Base-by-base conservation (phyloP, 2,888 invertebrate genomes). In the Dermolepida albohirtum region DNA sequence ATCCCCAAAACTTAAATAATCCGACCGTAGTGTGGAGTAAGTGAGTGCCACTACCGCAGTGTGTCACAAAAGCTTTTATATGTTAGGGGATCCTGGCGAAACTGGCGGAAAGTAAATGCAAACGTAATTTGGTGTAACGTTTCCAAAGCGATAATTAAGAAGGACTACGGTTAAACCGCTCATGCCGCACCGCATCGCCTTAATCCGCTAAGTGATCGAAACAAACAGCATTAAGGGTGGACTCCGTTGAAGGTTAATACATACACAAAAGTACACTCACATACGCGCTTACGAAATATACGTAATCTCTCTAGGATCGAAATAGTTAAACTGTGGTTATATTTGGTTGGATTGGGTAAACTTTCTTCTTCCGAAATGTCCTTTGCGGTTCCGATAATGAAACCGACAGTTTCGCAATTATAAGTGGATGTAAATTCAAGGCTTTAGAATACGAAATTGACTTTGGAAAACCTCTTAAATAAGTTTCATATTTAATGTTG, bases 131-230 rank as follows among this genome's bases (percentile, higher is more conserved):
- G 66, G 55, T 55, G 66, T 57, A 67, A 62, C 66, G 57, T 66
- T 70, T 68, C 68, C 49, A 43, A 44, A 57, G 65, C 69, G 71
- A 71, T 71, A 71, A 71, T 71, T 71, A 71, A 71, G 71, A 69
- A 69, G 69, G 69, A 71, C 69, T 68, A 66, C 64, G 59, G 68
- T 69, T 68, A 66, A 66, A 70, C 70, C 70, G 64, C 71, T 64
- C 66, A 41, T 22, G 16, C 27, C 64, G 44, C 68, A 64, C 64
- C 59, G 34, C 70, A 68, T 66, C 66, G 66, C 68, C 64, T 65
- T 66, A 71, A 71, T 71, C 69, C 69, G 49, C 66, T 72, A 73
- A 70, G 73, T 71, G 69, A 68, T 69, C 68, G 72, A 73, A 74
- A 74, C 72, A 73, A 74, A 73, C 70, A 71, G 70, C 66, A 29